A percentile compares a stretch with the other conserved stretches of the same genome.
phyloP scores from a whole-genome alignment of 2,888 invertebrate species.

The Callosobruchus maculatus region DNA sequence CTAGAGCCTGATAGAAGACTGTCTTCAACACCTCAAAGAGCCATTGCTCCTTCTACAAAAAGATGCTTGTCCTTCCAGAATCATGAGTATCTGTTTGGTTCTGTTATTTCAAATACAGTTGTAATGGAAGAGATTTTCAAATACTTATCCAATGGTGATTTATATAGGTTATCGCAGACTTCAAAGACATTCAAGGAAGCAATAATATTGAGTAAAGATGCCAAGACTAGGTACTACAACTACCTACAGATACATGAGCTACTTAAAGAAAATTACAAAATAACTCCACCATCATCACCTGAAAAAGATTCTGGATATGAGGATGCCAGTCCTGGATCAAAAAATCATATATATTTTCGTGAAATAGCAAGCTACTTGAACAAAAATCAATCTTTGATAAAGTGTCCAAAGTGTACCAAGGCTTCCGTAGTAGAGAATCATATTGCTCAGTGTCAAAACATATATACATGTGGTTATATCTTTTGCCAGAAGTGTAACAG shows the following conservation, averaged over 20 bases:
- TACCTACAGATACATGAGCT: slow-evolving; percentile 26
- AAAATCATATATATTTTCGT: slow-evolving; percentile 27
- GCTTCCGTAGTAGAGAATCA: slow-evolving; percentile 39
- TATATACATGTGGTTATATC: slow-evolving; percentile 39
- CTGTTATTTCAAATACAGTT: slow-evolving; percentile 27
- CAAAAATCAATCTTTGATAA: slow-evolving; percentile 37
- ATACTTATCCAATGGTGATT: slow-evolving; percentile 38
- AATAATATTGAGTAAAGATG: slow-evolving; percentile 22
- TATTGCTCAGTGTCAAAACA: slow-evolving; percentile 41
- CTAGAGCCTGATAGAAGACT: slow-evolving; percentile 20
- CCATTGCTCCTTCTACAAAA: slow-evolving; percentile 26
- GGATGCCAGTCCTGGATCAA: slow-evolving; percentile 23
- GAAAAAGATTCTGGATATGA: slow-evolving; percentile 21
- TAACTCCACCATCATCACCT: slow-evolving; percentile 39
- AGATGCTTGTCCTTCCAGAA: slow-evolving; percentile 31
- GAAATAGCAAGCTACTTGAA: slow-evolving; percentile 31
- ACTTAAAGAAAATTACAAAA: slow-evolving; percentile 38
- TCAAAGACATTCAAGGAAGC: slow-evolving; percentile 27
- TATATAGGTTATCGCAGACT: slow-evolving; percentile 37
- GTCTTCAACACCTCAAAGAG: slow-evolving; percentile 30
- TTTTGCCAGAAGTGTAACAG: slow-evolving; percentile 41
- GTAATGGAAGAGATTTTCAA: slow-evolving; percentile 36
- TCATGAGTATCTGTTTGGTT: slow-evolving; percentile 20
- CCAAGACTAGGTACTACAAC: slow-evolving; percentile 22
- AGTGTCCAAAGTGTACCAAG: slow-evolving; percentile 37